These are phyloP conservation scores for Agonopterix arenella DNA, from an alignment of 2,888 invertebrate genomes.

Conservation along the genomic window DNA sequence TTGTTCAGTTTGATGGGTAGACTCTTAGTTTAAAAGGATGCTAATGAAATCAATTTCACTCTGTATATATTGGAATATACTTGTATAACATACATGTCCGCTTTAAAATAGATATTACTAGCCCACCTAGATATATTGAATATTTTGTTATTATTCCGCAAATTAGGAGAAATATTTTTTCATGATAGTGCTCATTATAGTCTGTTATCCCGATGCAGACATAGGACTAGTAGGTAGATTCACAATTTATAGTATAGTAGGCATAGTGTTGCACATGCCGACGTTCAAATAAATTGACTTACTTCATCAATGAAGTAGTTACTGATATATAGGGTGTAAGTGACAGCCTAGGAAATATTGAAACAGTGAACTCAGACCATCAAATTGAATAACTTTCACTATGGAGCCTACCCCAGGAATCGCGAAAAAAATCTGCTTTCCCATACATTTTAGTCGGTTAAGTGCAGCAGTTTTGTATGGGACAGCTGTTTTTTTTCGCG, in stretches of 20 bases:
- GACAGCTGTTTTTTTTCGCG: too few species aligned
- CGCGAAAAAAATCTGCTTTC: too few species aligned
- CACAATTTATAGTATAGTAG: conserved; percentile 9
- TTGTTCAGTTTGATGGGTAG: too few species aligned
- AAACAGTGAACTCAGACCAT: too few species aligned
- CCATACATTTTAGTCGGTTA: too few species aligned
- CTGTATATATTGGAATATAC: conserved; percentile 32
- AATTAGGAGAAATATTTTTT: conserved; percentile 68
- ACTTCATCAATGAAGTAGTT: neutral
- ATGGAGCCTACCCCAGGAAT: too few species aligned
- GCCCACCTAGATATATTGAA: conserved; percentile 54
- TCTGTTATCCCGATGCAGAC: neutral
- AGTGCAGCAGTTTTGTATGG: too few species aligned
- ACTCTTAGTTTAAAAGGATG: too few species aligned
- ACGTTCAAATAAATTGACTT: neutral
- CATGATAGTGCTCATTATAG: conserved; percentile 59
- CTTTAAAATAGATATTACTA: conserved; percentile 43
- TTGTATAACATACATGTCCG: conserved; percentile 47
- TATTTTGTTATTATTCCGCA: conserved; percentile 62
- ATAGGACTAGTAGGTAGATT: conserved; percentile 7
- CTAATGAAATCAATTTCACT: too few species aligned
- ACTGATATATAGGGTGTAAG: too few species aligned
- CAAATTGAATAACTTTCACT: too few species aligned
- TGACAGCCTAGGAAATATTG: too few species aligned
- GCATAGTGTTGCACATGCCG: conserved; percentile 11